These are phyloP conservation scores for Eilema caniola DNA, from an alignment of 2,888 invertebrate species.

Conservation along the genomic window DNA sequence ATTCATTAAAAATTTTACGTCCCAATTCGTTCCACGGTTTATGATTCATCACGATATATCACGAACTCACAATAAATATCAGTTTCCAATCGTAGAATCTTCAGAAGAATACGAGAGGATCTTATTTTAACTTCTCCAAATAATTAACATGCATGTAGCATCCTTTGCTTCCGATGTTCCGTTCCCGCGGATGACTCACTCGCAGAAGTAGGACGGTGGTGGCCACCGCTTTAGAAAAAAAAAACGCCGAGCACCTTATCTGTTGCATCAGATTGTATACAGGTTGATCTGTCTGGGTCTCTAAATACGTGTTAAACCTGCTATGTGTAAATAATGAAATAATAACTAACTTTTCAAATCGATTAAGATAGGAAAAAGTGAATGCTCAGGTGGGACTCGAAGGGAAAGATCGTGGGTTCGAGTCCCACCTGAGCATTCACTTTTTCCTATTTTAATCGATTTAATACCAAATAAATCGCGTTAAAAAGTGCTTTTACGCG, in stretches of 20 bases:
- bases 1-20: background rate
- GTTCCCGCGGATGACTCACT: slow-evolving; percentile 72
- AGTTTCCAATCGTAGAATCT: background rate
- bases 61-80: background rate
- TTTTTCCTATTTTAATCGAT: no score
- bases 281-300: slow-evolving; percentile 55
- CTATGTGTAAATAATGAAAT: background rate
- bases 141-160: slow-evolving; percentile 41
- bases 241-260: slow-evolving; percentile 76
- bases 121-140: slow-evolving; percentile 9
- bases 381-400: no score
- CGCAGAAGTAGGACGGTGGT: slow-evolving; percentile 80
- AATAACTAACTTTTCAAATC: no score
- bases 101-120: background rate
- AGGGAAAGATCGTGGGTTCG: no score
- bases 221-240: slow-evolving; percentile 77
- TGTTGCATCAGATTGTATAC: slow-evolving; percentile 83
- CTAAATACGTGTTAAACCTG: background rate
- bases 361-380: no score
- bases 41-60: background rate
- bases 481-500: no score
- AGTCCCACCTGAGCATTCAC: no score
- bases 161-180: slow-evolving; percentile 62
- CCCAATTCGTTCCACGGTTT: background rate
- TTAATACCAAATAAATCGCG: no score